These are phyloP conservation scores for Mycalesis mineus DNA, from an alignment of 2,888 invertebrate genomes.

Conservation along the genomic window DNA sequence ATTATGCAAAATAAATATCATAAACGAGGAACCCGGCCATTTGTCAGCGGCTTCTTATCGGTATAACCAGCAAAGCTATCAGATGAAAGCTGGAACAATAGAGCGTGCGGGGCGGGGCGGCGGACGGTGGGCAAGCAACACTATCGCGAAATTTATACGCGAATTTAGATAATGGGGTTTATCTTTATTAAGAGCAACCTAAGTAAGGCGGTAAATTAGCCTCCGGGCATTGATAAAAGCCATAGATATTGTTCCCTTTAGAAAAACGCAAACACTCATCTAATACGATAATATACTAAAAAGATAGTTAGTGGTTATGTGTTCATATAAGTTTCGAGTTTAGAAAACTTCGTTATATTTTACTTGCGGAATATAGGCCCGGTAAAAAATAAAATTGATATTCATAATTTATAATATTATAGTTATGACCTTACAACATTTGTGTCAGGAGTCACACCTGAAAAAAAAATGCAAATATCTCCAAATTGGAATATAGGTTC, in stretches of 20 bases:
- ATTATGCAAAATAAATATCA: constrained; percentile 30
- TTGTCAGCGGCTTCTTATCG: constrained; percentile 26
- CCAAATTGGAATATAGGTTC: no score
- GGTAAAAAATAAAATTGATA: no score
- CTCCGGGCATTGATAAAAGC: constrained; percentile 6
- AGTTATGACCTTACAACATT: no score
- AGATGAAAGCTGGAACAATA: constrained; percentile 27
- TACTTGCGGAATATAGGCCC: no score
- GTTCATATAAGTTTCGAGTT: no score
- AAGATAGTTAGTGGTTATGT: no score
- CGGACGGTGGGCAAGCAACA: constrained; percentile 19
- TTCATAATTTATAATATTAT: no score
- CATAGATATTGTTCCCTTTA: background rate
- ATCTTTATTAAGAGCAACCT: constrained; percentile 39
- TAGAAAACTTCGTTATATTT: no score
- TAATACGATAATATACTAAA: no score
- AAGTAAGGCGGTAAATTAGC: constrained; percentile 41
- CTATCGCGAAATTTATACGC: constrained; percentile 33
- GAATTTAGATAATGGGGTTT: constrained; percentile 38
- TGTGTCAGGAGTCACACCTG: no score
- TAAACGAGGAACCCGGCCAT: constrained; percentile 23
- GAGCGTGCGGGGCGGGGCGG: constrained; percentile 21
- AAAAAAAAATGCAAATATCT: no score
- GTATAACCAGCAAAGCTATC: constrained; percentile 24
- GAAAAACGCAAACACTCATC: background rate